Base-by-base conservation (phyloP, 2,888 invertebrate species). In the Agrochola litura region DNA sequence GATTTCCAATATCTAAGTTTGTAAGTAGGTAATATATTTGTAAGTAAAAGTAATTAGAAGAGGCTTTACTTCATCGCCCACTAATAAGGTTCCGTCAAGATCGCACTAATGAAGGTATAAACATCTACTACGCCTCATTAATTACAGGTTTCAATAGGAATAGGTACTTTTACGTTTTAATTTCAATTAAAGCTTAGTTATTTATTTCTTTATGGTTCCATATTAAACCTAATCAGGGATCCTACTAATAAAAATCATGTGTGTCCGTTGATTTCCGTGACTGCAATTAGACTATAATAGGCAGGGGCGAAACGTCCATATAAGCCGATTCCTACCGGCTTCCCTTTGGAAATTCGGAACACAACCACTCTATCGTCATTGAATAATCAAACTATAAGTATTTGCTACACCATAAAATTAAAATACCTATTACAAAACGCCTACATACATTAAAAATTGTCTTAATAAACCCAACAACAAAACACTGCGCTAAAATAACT, bases 71-170 rank as follows among this genome's bases (percentile, higher is more conserved):
- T 52, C 76, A 49, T 49, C 74, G 56, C 37, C 30, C 70, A 46
- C 60, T 84, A 76, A 84, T 71, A 80, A 68, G 58, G 67, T 76
- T 60, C 69, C 70, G 70, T 68, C 67, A 71, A 77, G 73, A 84
- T 67, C 67, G 52, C 72, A 68, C 76, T 84, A 84, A 84, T 83
- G 73, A 80, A 84, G 73, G 67, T 73, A 73, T 66, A 73, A 70
- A 54, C 61, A 52, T 63, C 60, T 65, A n/a, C 37, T 67, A 10
- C 46, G 58, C 72, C 69, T 80, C 84, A 69, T 70, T 69, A 69
- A 77, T 82, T 76, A 76, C 46, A 49, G n/a, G n/a, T 73, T 56
- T 41, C 67, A 63, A 67, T 61, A 66, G n/a, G 22, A 56, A 43
- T 6, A 41, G 25, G 19, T 58, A 52, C 25, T 25, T 41, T 41